These are phyloP conservation scores for Xiphophorus couchianus DNA, from an alignment of 2,113 vertebrate species.

Conservation along the genomic window DNA sequence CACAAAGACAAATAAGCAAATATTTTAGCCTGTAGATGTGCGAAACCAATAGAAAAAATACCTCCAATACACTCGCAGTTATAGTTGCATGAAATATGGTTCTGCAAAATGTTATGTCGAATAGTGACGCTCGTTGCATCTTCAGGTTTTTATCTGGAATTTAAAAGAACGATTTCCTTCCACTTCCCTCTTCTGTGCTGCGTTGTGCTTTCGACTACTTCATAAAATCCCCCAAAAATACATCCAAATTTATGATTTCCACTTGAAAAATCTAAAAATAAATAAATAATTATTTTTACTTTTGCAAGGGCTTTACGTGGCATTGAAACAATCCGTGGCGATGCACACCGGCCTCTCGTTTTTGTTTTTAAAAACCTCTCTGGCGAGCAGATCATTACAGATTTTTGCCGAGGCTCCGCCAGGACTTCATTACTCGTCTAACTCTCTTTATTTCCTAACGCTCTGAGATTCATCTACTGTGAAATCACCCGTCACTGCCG, in stretches of 20 bases:
- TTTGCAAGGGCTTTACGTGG: neutral
- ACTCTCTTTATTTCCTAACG: neutral
- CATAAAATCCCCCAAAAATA: neutral
- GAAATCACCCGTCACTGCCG: neutral
- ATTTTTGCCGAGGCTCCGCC: neutral
- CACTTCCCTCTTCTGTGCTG: neutral
- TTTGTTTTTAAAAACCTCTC: conserved; percentile 13
- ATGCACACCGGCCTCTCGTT: conserved; percentile 23
- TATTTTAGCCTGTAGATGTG: too few relatives aligned
- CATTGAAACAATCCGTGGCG: neutral
- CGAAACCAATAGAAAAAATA: too few relatives aligned
- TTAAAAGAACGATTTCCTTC: neutral
- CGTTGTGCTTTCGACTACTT: neutral
- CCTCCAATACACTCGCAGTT: neutral
- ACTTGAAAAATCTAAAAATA: neutral
- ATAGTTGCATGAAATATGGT: neutral
- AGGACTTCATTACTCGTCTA: conserved; percentile 22
- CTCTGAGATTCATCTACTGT: neutral
- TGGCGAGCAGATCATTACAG: conserved; percentile 12
- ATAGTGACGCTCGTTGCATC: neutral
- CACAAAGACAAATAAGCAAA: too few relatives aligned
- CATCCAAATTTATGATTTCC: neutral
- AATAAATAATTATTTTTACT: neutral
- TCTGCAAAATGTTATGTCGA: neutral
- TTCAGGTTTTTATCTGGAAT: neutral